Evolutionary conservation across 2,888 invertebrate genomes (phyloP).

Genomic region (Kryphioiulus occultus): DNA sequence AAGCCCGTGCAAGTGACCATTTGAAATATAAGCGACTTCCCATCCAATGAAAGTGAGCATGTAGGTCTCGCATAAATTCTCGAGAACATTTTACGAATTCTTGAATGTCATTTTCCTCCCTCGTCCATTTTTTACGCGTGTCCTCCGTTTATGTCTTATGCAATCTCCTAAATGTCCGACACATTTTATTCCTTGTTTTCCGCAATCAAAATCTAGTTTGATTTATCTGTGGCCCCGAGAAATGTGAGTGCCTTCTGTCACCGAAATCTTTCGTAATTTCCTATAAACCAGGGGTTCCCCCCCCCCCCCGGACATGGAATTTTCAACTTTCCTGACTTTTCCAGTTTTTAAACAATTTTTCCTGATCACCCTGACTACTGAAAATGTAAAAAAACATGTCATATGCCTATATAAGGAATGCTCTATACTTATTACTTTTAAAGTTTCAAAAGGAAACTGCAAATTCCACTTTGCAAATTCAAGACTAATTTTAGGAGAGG

Average conservation of each 20-base stretch:
- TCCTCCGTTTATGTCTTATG: not conserved
- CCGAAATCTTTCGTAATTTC: no score
- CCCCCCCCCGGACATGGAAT: no score
- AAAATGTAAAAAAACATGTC: no score
- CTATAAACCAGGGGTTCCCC: not conserved
- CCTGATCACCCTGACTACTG: no score
- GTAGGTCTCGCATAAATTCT: not conserved
- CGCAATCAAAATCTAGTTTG: not conserved
- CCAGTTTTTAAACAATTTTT: no score
- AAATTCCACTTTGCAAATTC: no score
- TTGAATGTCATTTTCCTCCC: conserved; percentile 24
- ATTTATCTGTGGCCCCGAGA: not conserved
- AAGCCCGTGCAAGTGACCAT: not conserved
- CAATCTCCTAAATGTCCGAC: not conserved
- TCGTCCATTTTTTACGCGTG: not conserved
- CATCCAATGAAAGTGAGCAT: conserved; percentile 20
- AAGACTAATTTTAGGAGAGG: no score
- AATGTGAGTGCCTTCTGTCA: not conserved
- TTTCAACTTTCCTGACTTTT: no score
- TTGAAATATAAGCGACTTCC: not conserved
- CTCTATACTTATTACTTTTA: no score
- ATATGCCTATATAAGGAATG: no score
- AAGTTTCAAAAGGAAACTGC: no score
- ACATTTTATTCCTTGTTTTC: conserved; percentile 14
- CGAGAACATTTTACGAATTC: not conserved